Conservation (phyloP, 2,113 vertebrate genomes). For the Chrysochloris asiatica region DNA sequence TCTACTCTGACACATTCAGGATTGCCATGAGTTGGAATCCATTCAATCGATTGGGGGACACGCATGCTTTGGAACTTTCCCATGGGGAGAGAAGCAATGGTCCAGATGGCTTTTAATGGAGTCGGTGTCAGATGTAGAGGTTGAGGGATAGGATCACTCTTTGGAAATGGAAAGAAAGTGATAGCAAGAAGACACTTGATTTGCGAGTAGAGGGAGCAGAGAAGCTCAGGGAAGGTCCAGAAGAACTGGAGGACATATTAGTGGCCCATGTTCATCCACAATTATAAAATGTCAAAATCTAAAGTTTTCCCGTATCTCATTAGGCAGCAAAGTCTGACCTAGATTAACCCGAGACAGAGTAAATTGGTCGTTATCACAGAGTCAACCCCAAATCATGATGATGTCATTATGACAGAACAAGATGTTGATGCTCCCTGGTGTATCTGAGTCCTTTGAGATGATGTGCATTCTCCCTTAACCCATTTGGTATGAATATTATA, state of each 20-base stretch:
- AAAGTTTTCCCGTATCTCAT: no score
- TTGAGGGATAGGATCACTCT: neutral
- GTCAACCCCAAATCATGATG: no score
- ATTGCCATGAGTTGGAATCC: neutral
- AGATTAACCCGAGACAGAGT: no score
- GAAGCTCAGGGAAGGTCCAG: neutral
- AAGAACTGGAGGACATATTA: no score
- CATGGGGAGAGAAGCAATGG: accelerated
- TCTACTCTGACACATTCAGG: no score
- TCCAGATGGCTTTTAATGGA: neutral
- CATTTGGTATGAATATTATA: neutral
- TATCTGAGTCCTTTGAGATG: neutral
- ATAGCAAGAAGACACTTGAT: accelerated
- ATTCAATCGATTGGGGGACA: neutral
- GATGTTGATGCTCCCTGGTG: neutral
- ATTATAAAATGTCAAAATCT: neutral
- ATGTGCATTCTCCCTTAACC: neutral
- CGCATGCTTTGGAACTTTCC: neutral
- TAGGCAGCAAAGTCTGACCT: neutral
- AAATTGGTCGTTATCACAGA: neutral
- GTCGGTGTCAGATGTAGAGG: neutral
- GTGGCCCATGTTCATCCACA: neutral
- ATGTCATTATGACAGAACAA: neutral
- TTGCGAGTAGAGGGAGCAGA: neutral
- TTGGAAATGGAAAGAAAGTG: neutral